A percentile compares a stretch with the other conserved stretches of the same genome.
phyloP scores from a whole-genome alignment of 1,140 invertebrate species.

The Nomia melanderi region DNA sequence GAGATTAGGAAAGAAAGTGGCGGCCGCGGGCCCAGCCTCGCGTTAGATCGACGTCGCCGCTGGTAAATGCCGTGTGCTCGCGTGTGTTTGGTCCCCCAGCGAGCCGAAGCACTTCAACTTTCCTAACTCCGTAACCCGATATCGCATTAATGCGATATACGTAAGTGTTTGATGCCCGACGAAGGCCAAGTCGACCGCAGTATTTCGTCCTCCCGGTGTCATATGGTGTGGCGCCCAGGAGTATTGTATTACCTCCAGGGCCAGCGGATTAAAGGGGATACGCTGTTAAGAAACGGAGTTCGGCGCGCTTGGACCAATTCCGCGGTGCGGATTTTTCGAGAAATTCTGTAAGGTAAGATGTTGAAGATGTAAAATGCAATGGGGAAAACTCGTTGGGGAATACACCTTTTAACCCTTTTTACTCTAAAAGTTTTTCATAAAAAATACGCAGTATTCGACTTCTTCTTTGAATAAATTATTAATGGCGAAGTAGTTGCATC shows the following conservation, averaged over 20 bases:
- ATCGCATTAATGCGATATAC: conserved; percentile 68
- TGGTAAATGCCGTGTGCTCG: no score
- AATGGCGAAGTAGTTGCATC: no score
- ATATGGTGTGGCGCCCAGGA: conserved; percentile 68
- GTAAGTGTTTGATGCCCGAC: conserved; percentile 60
- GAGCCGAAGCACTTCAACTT: conserved; percentile 63
- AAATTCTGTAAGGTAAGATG: no score
- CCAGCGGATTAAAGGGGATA: conserved; percentile 65
- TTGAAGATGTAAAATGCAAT: no score
- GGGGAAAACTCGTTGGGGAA: no score
- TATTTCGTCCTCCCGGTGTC: conserved; percentile 72
- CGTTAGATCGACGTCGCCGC: no score
- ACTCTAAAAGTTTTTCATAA: no score
- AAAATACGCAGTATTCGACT: no score
- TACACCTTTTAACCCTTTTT: no score
- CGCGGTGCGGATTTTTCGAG: no score
- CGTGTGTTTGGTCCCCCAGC: background rate
- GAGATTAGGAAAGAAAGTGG: conserved; percentile 1
- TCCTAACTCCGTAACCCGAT: conserved; percentile 65
- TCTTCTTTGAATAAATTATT: no score
- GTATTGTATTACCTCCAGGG: conserved; percentile 67
- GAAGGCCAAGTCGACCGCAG: conserved; percentile 68
- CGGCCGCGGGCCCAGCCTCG: no score
- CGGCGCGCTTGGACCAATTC: conserved; percentile 30
- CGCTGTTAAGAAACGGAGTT: conserved; percentile 56